Conservation (phyloP, 2,888 invertebrate genomes). For the Catocala sponsa region DNA sequence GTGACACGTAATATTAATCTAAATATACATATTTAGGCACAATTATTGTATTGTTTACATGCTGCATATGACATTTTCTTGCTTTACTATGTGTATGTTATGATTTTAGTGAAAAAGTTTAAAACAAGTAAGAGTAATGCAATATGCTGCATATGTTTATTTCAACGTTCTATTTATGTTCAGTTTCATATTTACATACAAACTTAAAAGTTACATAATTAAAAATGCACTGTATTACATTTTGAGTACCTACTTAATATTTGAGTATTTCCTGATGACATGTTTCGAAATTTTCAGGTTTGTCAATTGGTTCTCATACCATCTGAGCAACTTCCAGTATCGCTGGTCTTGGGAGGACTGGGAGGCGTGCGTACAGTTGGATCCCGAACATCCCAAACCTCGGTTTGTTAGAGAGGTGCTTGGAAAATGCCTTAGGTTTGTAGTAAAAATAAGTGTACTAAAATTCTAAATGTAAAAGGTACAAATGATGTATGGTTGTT, state of each 20-base stretch:
- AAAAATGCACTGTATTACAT: too few relatives aligned
- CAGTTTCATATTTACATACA: background rate
- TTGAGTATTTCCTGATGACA: background rate
- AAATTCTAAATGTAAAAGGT: background rate
- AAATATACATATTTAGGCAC: too few relatives aligned
- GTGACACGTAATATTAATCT: too few relatives aligned
- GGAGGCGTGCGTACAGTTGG: conserved; percentile 95
- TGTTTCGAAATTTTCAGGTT: conserved; percentile 89
- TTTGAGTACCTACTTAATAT: too few relatives aligned
- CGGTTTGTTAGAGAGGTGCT: conserved; percentile 98
- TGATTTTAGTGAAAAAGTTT: too few relatives aligned
- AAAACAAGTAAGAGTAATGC: too few relatives aligned
- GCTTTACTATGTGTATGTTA: too few relatives aligned
- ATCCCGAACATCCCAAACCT: conserved; percentile 96
- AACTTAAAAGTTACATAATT: too few relatives aligned
- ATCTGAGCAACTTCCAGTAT: conserved; percentile 99
- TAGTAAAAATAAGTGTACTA: conserved; percentile 11
- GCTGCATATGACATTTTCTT: too few relatives aligned
- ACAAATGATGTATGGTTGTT: too few relatives aligned
- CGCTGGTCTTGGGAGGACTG: conserved; percentile 99
- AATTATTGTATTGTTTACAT: too few relatives aligned
- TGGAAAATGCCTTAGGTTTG: conserved; percentile 95
- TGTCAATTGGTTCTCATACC: conserved; percentile 99
- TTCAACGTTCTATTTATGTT: background rate
- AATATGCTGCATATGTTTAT: too few relatives aligned